Evolutionary conservation across 2,888 invertebrate genomes (phyloP), one percentile per base, ranked within the genome.

Genomic region (Bombylius major): DNA sequence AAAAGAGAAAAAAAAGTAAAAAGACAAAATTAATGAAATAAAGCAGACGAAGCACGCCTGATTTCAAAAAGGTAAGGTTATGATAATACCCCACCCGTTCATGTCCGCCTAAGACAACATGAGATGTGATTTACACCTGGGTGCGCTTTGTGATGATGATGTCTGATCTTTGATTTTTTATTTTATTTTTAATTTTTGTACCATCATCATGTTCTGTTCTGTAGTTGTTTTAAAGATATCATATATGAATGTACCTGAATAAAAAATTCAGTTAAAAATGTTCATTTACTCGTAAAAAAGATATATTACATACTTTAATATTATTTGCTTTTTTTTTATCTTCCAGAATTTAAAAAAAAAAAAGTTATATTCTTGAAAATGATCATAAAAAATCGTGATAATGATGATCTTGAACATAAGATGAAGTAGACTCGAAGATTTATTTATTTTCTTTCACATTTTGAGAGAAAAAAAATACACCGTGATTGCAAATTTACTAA

Each of bases 71-170:
- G 8, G 12, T 42, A 11, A 11, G 4, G 5, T 8, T 36, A 36
- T 8, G 8, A 8, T 36, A 54, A 52, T 55, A 55, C 55, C 54
- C 54, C 55, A 58, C 57, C 57, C 58, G 55, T 51, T 47, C 42
- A 11, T 47, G 34, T 47, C 42, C 48, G 47, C 33, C 39, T 51
- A 44, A 42, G 23, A 42, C 1, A 42, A 5, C 4, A 42, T 42
- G 14, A 44, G 34, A 46, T 56, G 53, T 71, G 70, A 71, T 70
- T 71, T 70, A 69, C 70, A 71, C 70, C 62, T 67, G 66, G 67
- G 69, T 68, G 70, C 70, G 68, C 67, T 47, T 51, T 47, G 50
- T 32, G 46, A 51, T 50, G 50, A 50, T 36, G 50, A 39, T 42
- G 8, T 42, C 11, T 11, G 11, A 4, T 11, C 11, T 42, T 42